phyloP scores from a whole-genome alignment of 2,888 invertebrate genomes.

The Teleogryllus oceanicus region DNA sequence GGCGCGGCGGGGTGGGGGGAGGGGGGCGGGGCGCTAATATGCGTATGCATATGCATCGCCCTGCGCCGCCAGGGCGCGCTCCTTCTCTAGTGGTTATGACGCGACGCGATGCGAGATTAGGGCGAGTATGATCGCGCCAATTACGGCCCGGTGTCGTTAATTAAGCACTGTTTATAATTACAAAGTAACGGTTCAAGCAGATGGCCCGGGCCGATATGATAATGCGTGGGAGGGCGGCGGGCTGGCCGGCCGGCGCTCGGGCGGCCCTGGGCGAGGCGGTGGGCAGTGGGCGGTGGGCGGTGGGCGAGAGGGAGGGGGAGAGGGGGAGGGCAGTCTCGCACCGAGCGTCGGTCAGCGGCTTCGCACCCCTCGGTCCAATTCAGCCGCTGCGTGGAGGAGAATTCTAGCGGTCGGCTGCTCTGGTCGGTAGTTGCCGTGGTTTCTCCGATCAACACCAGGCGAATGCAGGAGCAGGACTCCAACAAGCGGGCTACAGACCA shows the following conservation, averaged over 20 bases:
- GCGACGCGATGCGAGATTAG: background rate
- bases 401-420: too few relatives aligned
- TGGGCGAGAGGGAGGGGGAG: background rate
- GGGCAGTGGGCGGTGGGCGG: background rate
- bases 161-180: conserved; percentile 11
- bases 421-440: too few relatives aligned
- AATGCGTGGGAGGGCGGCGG: background rate
- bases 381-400: too few relatives aligned
- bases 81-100: background rate
- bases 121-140: conserved; percentile 5
- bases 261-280: background rate
- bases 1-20: too few relatives aligned
- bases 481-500: too few relatives aligned
- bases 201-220: conserved; percentile 9
- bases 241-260: background rate
- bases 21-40: background rate
- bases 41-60: background rate
- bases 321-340: background rate
- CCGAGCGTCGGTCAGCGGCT: background rate
- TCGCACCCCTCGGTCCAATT: background rate
- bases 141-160: conserved; percentile 8
- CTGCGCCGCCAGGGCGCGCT: background rate
- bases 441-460: too few relatives aligned
- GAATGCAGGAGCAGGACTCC: too few relatives aligned
- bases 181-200: background rate